Percentiles rank a stretch among this genome's conserved stretches.
phyloP scores from a whole-genome alignment of 2,888 invertebrate species.

The Venusia cambrica region DNA sequence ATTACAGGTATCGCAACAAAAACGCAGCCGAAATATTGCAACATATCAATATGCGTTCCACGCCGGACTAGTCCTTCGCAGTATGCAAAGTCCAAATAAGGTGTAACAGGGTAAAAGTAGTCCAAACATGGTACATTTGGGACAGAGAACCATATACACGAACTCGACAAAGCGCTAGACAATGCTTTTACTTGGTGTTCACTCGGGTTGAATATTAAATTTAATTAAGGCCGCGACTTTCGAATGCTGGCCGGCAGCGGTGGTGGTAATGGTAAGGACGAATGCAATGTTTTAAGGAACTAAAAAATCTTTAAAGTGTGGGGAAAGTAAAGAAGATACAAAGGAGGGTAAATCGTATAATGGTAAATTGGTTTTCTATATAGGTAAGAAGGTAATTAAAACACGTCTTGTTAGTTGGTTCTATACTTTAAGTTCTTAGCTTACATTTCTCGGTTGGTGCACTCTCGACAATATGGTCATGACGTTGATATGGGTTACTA shows the following conservation, averaged over 20 bases:
- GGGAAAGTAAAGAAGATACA: neutral
- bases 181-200: constrained; percentile 25
- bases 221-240: constrained; percentile 29
- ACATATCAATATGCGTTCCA: constrained; percentile 17
- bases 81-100: constrained; percentile 18
- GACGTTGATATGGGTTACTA: too few relatives aligned
- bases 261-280: constrained; percentile 21
- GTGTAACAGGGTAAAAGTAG: constrained; percentile 20
- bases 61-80: constrained; percentile 32
- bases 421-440: too few relatives aligned
- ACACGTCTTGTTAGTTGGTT: too few relatives aligned
- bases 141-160: constrained; percentile 17
- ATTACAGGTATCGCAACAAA: constrained; percentile 4
- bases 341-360: too few relatives aligned
- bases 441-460: too few relatives aligned
- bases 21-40: constrained; percentile 11
- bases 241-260: constrained; percentile 24
- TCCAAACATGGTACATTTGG: constrained; percentile 26
- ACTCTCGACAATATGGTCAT: too few relatives aligned
- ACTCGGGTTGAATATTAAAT: constrained; percentile 30
- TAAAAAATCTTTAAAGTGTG: constrained; percentile 6
- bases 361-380: too few relatives aligned
- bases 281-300: constrained; percentile 26
- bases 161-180: constrained; percentile 20
- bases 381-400: too few relatives aligned